A percentile compares a stretch with the other conserved stretches of the same genome.
phyloP scores from a whole-genome alignment of 2,888 invertebrate genomes.

The Andrena hattorfiana region DNA sequence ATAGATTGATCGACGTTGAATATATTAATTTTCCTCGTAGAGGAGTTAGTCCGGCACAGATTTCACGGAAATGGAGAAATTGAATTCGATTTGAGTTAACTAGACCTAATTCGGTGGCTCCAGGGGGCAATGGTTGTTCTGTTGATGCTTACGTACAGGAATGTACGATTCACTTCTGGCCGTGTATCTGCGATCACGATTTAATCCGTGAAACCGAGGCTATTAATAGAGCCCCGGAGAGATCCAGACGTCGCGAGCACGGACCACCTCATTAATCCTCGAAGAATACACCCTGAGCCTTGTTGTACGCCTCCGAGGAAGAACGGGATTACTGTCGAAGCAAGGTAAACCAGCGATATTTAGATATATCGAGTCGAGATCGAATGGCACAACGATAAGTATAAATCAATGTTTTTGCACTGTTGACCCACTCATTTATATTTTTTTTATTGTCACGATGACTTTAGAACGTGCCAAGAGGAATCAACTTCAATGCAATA shows the following conservation, averaged over 20 bases:
- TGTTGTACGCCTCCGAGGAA: slow-evolving; percentile 12
- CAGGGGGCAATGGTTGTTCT: slow-evolving; percentile 34
- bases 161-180: slow-evolving; percentile 14
- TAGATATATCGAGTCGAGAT: not conserved
- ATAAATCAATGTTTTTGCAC: slow-evolving; percentile 4
- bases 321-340: not conserved
- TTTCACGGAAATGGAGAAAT: slow-evolving; percentile 3
- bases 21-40: not conserved
- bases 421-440: not conserved
- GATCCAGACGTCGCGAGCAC: slow-evolving; percentile 41
- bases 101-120: slow-evolving; percentile 10
- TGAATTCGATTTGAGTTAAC: slow-evolving; percentile 16
- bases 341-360: slow-evolving; percentile 9
- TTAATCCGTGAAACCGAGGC: slow-evolving; percentile 48
- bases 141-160: slow-evolving; percentile 17
- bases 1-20: slow-evolving; percentile 7
- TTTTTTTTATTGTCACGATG: not conserved
- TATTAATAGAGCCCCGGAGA: slow-evolving; percentile 57
- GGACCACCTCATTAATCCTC: slow-evolving; percentile 39
- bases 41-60: not conserved
- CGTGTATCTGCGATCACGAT: slow-evolving; percentile 46
- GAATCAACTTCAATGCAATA: too few relatives aligned
- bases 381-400: not conserved
- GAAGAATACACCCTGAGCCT: slow-evolving; percentile 30
- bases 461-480: not conserved